Percentiles rank a stretch among this genome's conserved stretches.
Evolutionary conservation across 2,888 invertebrate genomes (phyloP).

Genomic region (Limnephilus rhombicus): DNA sequence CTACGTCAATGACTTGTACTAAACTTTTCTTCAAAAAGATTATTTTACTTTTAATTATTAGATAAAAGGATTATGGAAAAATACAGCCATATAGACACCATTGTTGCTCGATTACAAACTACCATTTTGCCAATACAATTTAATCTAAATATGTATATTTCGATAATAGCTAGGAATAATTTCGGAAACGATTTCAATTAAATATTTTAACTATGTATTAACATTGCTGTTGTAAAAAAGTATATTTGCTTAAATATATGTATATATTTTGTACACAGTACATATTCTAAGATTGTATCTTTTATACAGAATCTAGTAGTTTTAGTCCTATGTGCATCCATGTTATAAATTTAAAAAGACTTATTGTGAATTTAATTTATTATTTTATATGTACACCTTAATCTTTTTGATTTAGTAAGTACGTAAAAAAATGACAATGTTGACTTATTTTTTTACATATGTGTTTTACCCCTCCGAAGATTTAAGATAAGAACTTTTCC

Average conservation of each 20-base stretch:
- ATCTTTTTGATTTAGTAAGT: neutral
- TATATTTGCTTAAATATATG: neutral
- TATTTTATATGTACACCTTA: conserved; percentile 45
- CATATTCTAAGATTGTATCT: neutral
- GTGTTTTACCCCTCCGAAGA: neutral
- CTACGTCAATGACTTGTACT: too few relatives aligned
- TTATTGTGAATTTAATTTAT: conserved; percentile 53
- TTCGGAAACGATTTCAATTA: neutral
- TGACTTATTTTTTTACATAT: neutral
- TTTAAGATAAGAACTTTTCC: neutral
- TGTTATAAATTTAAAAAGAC: conserved; percentile 52
- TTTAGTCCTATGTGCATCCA: conserved; percentile 9
- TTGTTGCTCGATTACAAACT: neutral
- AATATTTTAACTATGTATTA: neutral
- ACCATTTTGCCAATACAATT: neutral
- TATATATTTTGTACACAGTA: neutral
- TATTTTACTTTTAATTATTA: neutral
- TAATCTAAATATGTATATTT: neutral
- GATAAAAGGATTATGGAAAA: neutral
- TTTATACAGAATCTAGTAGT: neutral
- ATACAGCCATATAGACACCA: neutral
- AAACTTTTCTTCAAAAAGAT: neutral
- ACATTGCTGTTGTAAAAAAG: neutral
- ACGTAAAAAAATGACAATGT: neutral
- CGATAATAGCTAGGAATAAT: neutral